These are phyloP conservation scores for Sinocyclocheilus anophthalmus DNA, from an alignment of 2,113 vertebrate genomes.

Conservation along the genomic window DNA sequence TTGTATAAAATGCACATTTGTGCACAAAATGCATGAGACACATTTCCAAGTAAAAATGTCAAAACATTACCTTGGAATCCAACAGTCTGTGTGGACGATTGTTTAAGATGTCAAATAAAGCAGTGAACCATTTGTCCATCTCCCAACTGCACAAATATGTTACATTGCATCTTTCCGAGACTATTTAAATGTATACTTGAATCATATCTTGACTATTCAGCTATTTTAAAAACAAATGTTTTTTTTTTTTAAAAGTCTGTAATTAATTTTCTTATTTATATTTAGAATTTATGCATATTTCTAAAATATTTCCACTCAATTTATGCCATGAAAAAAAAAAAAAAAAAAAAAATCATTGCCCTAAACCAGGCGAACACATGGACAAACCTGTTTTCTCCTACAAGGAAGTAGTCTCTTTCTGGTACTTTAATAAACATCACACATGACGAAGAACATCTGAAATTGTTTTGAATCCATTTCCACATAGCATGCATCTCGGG, in stretches of 20 bases:
- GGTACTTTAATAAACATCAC: constrained; percentile 37
- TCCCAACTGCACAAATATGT: constrained; percentile 33
- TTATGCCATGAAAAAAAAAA: not conserved
- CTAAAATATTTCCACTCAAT: not conserved
- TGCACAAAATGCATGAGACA: not conserved
- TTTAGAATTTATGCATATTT: too few relatives aligned
- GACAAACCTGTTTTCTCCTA: constrained; percentile 44
- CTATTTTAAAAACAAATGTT: too few relatives aligned
- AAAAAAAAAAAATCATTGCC: not conserved
- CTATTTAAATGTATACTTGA: not conserved
- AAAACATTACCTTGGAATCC: constrained; percentile 20
- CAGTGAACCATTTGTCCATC: constrained; percentile 30
- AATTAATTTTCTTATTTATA: too few relatives aligned
- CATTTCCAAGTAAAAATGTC: not conserved
- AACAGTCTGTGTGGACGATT: constrained; percentile 39
- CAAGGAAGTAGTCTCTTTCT: constrained; percentile 46
- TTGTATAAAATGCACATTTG: too few relatives aligned
- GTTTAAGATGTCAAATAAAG: constrained; percentile 10
- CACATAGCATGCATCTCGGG: constrained; percentile 35
- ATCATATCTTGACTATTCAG: not conserved
- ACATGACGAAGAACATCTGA: constrained; percentile 26
- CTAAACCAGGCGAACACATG: not conserved
- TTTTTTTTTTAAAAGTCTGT: too few relatives aligned
- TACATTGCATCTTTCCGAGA: not conserved
- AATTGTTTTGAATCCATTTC: constrained; percentile 40